Evolutionary conservation across 2,888 invertebrate species (phyloP).

Genomic region (Dastarcus helophoroides): DNA sequence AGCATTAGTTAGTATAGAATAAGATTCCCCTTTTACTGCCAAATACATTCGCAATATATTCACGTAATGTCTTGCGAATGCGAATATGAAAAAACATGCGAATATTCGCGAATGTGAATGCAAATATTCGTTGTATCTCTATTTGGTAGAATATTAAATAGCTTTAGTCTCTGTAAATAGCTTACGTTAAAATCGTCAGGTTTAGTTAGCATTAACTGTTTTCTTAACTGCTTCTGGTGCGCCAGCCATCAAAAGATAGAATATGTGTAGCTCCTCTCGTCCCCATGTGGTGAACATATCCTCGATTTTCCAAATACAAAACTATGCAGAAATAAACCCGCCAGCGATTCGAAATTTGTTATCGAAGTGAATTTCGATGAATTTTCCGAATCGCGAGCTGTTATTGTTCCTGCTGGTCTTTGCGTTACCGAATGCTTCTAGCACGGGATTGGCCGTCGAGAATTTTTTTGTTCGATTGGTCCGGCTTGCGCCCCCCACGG

Average conservation of each 20-base stretch:
- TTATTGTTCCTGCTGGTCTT: constrained; percentile 98
- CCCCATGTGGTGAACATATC: constrained; percentile 78
- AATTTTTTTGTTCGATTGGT: constrained; percentile 87
- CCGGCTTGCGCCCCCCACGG: constrained; percentile 71
- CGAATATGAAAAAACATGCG: too few relatives aligned
- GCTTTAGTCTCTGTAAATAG: too few relatives aligned
- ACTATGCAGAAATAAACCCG: constrained; percentile 95
- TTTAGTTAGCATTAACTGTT: constrained; percentile 61
- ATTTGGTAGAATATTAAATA: too few relatives aligned
- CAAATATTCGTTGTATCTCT: too few relatives aligned
- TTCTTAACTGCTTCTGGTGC: constrained; percentile 69
- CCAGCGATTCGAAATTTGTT: constrained; percentile 81
- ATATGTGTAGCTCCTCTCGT: constrained; percentile 97
- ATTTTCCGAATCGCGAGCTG: constrained; percentile 95
- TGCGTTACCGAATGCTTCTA: constrained; percentile 95
- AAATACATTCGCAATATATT: too few relatives aligned
- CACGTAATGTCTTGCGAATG: too few relatives aligned
- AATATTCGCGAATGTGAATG: too few relatives aligned
- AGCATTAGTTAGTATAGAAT: too few relatives aligned
- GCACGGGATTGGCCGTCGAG: constrained; percentile 90
- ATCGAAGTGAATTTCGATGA: constrained; percentile 97
- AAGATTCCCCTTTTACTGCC: too few relatives aligned
- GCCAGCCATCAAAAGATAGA: constrained; percentile 92
- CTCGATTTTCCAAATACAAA: constrained; percentile 93
- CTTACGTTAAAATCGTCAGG: constrained; percentile 74